A percentile compares a stretch with the other conserved stretches of the same genome.
Evolutionary conservation across 2,797 vertebrate species (phyloP).

Genomic region (Argyrosomus regius): DNA sequence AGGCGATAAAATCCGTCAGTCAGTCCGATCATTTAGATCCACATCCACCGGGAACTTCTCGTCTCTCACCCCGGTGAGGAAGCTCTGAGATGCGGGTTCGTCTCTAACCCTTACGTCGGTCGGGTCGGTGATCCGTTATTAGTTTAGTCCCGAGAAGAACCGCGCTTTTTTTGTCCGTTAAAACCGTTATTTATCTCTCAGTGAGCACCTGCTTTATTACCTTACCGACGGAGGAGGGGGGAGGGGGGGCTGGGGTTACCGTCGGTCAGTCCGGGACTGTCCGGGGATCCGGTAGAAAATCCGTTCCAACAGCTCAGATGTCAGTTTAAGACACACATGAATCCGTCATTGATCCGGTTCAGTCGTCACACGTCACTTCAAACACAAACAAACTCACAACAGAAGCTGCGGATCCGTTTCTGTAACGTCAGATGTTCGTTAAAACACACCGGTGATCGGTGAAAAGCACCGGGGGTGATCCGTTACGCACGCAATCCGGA

Average conservation of each 20-base stretch:
- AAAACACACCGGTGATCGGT: conserved; percentile 6
- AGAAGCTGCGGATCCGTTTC: not conserved
- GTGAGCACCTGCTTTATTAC: conserved; percentile 16
- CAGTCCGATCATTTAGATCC: conserved; percentile 5
- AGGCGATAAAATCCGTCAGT: not conserved
- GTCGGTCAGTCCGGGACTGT: conserved; percentile 42
- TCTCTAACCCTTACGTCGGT: not conserved
- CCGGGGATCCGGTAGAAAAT: conserved; percentile 28
- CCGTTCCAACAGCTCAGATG: not conserved
- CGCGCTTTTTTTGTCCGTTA: not conserved
- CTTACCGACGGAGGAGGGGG: not conserved
- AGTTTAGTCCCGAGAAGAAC: not conserved
- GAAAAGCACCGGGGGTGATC: conserved; percentile 30
- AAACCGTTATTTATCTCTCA: not conserved
- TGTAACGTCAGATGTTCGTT: not conserved
- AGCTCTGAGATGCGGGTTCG: not conserved
- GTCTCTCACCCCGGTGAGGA: not conserved
- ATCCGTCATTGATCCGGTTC: conserved; percentile 21
- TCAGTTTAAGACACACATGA: not conserved
- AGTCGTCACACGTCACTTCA: not conserved
- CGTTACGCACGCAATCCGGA: conserved; percentile 4
- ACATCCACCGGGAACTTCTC: conserved; percentile 47
- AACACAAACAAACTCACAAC: not conserved
- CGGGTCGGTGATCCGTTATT: not conserved
- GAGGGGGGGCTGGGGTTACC: conserved; percentile 9